These are phyloP conservation scores for Stegana nigrithorax DNA, from an alignment of 2,888 invertebrate genomes.

Conservation along the genomic window DNA sequence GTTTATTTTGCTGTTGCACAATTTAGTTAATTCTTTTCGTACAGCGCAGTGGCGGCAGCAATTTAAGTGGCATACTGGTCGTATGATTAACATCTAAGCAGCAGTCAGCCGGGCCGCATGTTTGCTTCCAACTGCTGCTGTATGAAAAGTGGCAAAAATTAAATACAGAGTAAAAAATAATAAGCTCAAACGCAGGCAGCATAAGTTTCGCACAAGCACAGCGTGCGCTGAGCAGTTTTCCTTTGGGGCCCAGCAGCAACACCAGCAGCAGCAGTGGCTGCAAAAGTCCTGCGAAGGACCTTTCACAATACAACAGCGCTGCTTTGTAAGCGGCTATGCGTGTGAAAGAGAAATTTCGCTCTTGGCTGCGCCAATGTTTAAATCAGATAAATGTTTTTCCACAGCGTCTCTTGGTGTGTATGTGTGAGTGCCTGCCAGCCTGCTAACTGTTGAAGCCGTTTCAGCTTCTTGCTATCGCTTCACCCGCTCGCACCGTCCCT, in stretches of 20 bases:
- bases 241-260: not conserved
- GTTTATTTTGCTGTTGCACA: not conserved
- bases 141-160: not conserved
- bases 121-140: not conserved
- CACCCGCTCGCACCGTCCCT: too few relatives aligned
- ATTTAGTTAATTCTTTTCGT: not conserved
- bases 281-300: too few relatives aligned
- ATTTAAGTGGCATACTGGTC: constrained; percentile 43
- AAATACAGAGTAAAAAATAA: constrained; percentile 46
- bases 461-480: too few relatives aligned
- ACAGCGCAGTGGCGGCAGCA: not conserved
- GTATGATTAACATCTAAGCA: constrained; percentile 58
- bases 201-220: constrained; percentile 53
- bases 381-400: constrained; percentile 51
- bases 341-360: constrained; percentile 15
- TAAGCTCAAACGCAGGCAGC: constrained; percentile 45
- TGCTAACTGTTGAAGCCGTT: too few relatives aligned
- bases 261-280: too few relatives aligned
- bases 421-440: too few relatives aligned
- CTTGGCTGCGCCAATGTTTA: constrained; percentile 47
- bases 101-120: too few relatives aligned
- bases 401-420: not conserved
- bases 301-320: too few relatives aligned
- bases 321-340: constrained; percentile 17
- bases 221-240: too few relatives aligned